Percentiles rank a stretch among this genome's conserved stretches.
Evolutionary conservation across 2,888 invertebrate species (phyloP).

Genomic region (Rhingia campestris): DNA sequence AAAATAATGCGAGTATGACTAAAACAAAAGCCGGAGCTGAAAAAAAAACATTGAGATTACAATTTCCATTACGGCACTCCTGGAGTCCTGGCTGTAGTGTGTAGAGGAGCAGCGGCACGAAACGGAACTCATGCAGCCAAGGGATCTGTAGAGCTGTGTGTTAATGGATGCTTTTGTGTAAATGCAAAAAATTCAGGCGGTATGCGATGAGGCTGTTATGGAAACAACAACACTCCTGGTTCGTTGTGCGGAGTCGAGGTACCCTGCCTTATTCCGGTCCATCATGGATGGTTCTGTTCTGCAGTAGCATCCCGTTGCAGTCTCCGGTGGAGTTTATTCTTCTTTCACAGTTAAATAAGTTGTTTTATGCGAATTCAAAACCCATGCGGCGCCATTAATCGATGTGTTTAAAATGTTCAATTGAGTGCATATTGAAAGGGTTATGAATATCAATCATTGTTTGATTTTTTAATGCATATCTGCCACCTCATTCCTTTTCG

Average conservation of each 20-base stretch:
- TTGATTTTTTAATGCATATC: slow-evolving; percentile 73
- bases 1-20: slow-evolving; percentile 60
- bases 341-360: slow-evolving; percentile 72
- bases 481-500: slow-evolving; percentile 63
- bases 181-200: slow-evolving; percentile 43
- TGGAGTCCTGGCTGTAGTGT: slow-evolving; percentile 54
- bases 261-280: slow-evolving; percentile 72
- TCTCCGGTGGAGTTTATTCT: slow-evolving; percentile 69
- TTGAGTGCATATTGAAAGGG: slow-evolving; percentile 74
- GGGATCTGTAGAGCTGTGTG: slow-evolving; percentile 59
- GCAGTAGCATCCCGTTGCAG: slow-evolving; percentile 45
- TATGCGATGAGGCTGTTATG: slow-evolving; percentile 51
- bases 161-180: slow-evolving; percentile 72
- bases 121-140: slow-evolving; percentile 62
- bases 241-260: slow-evolving; percentile 59
- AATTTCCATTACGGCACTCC: slow-evolving; percentile 72
- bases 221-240: slow-evolving; percentile 60
- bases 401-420: slow-evolving; percentile 74
- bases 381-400: slow-evolving; percentile 73
- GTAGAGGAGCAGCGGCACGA: slow-evolving; percentile 50
- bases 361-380: slow-evolving; percentile 73
- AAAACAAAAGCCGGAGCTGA: slow-evolving; percentile 61
- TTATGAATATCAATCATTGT: slow-evolving; percentile 74
- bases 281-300: slow-evolving; percentile 31
- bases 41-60: slow-evolving; percentile 66